These are phyloP conservation scores for Ia io DNA, from an alignment of 2,113 vertebrate species.

Conservation along the genomic window DNA sequence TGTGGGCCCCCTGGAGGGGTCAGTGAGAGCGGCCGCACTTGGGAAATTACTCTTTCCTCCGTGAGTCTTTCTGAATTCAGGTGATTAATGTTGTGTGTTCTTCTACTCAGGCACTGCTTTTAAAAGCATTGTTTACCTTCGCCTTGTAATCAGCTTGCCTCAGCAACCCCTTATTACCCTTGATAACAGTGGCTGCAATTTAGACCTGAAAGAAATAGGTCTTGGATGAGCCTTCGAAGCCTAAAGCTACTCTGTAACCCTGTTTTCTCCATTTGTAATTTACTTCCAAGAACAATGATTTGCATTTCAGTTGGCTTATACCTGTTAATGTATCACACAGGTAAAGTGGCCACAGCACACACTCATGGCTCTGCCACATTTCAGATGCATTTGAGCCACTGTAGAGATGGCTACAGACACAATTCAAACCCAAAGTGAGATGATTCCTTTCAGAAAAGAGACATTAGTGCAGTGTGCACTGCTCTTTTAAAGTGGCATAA, in stretches of 20 bases:
- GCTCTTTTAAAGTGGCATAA: constrained; percentile 36
- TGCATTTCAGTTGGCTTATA: constrained; percentile 96
- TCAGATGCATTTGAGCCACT: constrained; percentile 90
- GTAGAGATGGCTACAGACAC: constrained; percentile 91
- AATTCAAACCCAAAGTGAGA: constrained; percentile 91
- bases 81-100: constrained; percentile 85
- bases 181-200: constrained; percentile 89
- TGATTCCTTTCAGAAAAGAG: constrained; percentile 85
- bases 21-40: constrained; percentile 68
- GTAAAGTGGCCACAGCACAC: constrained; percentile 85
- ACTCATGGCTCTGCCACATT: constrained; percentile 83
- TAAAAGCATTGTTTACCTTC: constrained; percentile 89
- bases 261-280: constrained; percentile 92
- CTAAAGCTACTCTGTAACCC: constrained; percentile 83
- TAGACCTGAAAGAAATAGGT: constrained; percentile 82
- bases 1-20: constrained; percentile 75
- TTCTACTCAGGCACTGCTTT: constrained; percentile 74
- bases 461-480: neutral
- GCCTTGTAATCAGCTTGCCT: constrained; percentile 90
- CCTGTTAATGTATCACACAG: constrained; percentile 89
- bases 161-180: constrained; percentile 88
- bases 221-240: constrained; percentile 80
- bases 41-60: constrained; percentile 48
- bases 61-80: constrained; percentile 82
- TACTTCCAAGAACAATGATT: constrained; percentile 95